Conservation (phyloP, 2,888 invertebrate genomes). For the Mimumesa dahlbomi region DNA sequence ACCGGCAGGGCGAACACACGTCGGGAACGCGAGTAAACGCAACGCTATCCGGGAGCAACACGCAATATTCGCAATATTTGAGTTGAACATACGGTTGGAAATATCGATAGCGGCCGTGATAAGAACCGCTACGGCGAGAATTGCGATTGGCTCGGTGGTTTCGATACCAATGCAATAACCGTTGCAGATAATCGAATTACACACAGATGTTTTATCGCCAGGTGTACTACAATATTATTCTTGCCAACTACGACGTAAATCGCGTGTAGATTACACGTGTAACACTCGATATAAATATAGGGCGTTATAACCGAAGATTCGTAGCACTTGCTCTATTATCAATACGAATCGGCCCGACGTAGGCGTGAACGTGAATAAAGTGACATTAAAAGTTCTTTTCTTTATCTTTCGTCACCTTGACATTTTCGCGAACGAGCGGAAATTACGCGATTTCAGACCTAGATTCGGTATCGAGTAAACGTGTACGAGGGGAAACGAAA, state of each 20-base stretch:
- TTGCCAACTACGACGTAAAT: conserved; percentile 36
- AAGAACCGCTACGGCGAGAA: conserved; percentile 33
- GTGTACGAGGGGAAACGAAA: not conserved
- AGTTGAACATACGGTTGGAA: conserved; percentile 54
- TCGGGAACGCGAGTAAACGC: conserved; percentile 34
- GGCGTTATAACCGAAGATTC: conserved; percentile 14
- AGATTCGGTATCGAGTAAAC: not conserved
- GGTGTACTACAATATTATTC: conserved; percentile 56
- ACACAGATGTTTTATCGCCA: conserved; percentile 57
- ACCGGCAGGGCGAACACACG: conserved; percentile 27
- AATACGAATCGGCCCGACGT: not conserved
- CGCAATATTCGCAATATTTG: conserved; percentile 62
- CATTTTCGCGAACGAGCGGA: conserved; percentile 4
- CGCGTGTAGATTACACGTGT: conserved; percentile 4
- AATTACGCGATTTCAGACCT: not conserved
- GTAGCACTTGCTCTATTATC: conserved; percentile 1
- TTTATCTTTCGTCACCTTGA: conserved; percentile 16
- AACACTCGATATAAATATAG: not conserved
- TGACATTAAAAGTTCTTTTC: not conserved
- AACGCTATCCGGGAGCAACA: conserved; percentile 40
- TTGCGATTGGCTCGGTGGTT: conserved; percentile 34
- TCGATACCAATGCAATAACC: conserved; percentile 57
- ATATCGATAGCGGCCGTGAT: conserved; percentile 55
- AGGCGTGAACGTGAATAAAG: not conserved
- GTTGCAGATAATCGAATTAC: conserved; percentile 65